Conservation (phyloP, 2,797 vertebrate species). For the Brotula barbata region DNA sequence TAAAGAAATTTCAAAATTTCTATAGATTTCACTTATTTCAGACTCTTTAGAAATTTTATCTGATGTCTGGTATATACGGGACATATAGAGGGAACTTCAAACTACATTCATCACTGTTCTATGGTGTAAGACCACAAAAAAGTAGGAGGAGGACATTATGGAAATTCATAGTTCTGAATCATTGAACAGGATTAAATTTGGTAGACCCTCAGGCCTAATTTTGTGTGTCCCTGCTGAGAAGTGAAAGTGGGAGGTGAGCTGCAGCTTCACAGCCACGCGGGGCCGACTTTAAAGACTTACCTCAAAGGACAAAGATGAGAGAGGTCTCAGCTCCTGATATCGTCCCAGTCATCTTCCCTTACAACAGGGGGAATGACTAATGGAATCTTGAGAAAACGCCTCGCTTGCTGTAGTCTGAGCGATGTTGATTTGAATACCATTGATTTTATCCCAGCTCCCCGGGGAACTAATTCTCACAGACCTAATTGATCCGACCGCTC, state of each 20-base stretch:
- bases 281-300: constrained; percentile 26
- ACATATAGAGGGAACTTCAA: too few species aligned
- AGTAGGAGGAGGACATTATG: too few species aligned
- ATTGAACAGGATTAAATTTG: constrained; percentile 21
- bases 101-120: too few species aligned
- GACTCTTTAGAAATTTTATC: too few species aligned
- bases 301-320: constrained; percentile 50
- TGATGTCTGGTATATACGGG: too few species aligned
- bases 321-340: constrained; percentile 35
- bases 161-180: too few species aligned
- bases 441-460: constrained; percentile 66
- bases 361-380: constrained; percentile 62
- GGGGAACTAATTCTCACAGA: constrained; percentile 63
- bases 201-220: not conserved
- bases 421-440: constrained; percentile 70
- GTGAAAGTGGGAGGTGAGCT: constrained; percentile 37
- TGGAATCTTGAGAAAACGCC: constrained; percentile 56
- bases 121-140: too few species aligned
- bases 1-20: too few species aligned
- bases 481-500: constrained; percentile 66
- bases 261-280: constrained; percentile 27
- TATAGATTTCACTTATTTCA: too few species aligned
- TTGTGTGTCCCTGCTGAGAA: constrained; percentile 24
- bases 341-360: constrained; percentile 50
- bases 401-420: constrained; percentile 51